Evolutionary conservation across 1,140 invertebrate genomes (phyloP), one percentile per base, ranked within the genome.

Genomic region (Sycobia sp.): DNA sequence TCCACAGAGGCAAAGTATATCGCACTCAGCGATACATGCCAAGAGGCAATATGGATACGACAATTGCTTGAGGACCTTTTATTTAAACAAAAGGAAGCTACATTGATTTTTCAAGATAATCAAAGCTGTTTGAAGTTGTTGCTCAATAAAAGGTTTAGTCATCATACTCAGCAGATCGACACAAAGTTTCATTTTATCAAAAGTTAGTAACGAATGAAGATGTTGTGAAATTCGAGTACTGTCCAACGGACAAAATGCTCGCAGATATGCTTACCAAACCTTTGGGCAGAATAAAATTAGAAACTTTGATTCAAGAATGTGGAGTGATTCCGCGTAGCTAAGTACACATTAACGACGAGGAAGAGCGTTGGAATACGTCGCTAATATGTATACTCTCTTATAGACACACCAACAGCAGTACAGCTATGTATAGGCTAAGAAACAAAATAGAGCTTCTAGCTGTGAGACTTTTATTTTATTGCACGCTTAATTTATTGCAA

Each of bases 1-100:
- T 63, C 70, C 3, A 70, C 65, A 10, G 70, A 71, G 55, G 65
- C 70, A 1, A 63, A 72, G 39, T 70, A 59, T 55, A 57, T 69
- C 65, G 63, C 69, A 32, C 18, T 71, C 38, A 23, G 50, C 18
- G 54, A 65, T 43, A 65, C 69, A 27, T 39, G 43, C 34, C 51
- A 53, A 66, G 65, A 67, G 44, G 54, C 46, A 2, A 27, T 61
- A 22, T 67, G 67, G 67, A 10, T 71, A 11, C 22, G 59, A 18
- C 47, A 41, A 20, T 32, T 67, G 20, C 41, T 66, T 36, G 34
- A 59, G 44, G 69, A 70, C 38, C 23, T 70, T 11, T 18, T 51
- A 25, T 7, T 36, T n/a, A 16, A 29, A 5, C 13, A 58, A 1
- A 18, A 51, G 13, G 32, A 29, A 29, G 54, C 56, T 46, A 69